Base-by-base conservation (phyloP, 92 coral and sea anemone species). In the Micromussa lordhowensis region DNA sequence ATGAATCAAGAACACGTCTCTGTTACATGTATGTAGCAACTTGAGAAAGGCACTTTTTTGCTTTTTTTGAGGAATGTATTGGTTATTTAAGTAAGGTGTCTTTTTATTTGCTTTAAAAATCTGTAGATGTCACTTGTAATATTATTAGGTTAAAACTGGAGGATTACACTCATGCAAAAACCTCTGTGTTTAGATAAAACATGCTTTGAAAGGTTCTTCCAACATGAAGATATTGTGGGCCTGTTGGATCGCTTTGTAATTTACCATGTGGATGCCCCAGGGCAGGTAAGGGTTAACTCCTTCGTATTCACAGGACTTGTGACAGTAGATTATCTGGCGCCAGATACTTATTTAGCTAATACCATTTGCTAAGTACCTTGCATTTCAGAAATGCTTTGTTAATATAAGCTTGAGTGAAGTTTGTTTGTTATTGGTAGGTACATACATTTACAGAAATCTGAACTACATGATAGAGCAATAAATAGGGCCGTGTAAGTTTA, bases 251-350 rank as follows among this genome's bases (percentile, higher is more conserved):
- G 98, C 54, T 97, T 97, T 91, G 72, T 94, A 22, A 94, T 97
- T 75, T 97, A 97, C 80, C 99, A 97, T 87, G 87, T 97, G 77
- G 96, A 96, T 93, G 99, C 99, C 17, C 99, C 99, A 55, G 99
- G 99, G 48, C 99, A 97, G 97, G 99, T 97, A 73, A 61, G 79
- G 24, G 19, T 35, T 81, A 31, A 54, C 16, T 3, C 6, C n/a
- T 40, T 72, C 1, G 34, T 58, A 17, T 59, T 48, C 53, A 8
- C 2, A 54, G 59, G 17, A 54, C 59, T 14, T 54, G 17, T 58
- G 18, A 4, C n/a, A n/a, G n/a, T 40, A 40, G 48, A 4, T 40
- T 40, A 16, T 58, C 7, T 58, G 64, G 22, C 1, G 21, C n/a
- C 19, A 58, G 19, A 4, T 58, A 58, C 64, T 58, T n/a, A n/a